phyloP scores from a whole-genome alignment of 2,888 invertebrate genomes.

The Mesorhabditis spiculigera region DNA sequence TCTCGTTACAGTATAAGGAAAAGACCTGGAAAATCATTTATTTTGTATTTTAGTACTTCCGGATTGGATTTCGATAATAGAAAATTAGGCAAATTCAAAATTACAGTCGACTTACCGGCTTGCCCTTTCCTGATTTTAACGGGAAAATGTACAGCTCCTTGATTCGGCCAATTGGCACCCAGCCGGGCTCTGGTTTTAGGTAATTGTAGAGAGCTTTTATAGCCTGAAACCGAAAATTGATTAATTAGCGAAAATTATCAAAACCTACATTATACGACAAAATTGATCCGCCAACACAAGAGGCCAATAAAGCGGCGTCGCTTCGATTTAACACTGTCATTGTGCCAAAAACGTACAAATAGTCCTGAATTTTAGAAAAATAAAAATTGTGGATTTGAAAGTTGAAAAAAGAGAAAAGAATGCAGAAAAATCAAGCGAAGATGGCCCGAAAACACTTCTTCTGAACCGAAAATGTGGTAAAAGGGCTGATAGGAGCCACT shows the following conservation, averaged over 20 bases:
- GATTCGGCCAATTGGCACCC: background rate
- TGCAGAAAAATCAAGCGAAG: no score
- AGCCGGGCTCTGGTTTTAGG: background rate
- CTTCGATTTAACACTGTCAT: no score
- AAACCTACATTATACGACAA: slow-evolving; percentile 1
- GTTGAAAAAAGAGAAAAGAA: no score
- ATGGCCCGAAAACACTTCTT: no score
- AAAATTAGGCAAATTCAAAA: background rate
- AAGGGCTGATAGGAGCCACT: no score
- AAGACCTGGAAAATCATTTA: background rate
- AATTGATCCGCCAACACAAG: slow-evolving; percentile 2
- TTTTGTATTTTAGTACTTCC: background rate
- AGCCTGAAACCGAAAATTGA: background rate
- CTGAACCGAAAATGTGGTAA: no score
- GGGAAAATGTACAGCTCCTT: slow-evolving; percentile 2
- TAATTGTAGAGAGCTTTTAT: background rate
- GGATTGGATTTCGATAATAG: background rate
- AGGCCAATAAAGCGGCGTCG: slow-evolving; percentile 5
- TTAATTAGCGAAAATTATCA: background rate
- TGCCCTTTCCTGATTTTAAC: background rate
- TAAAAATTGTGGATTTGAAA: no score
- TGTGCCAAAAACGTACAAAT: no score
- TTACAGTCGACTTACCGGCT: background rate
- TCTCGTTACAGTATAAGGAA: background rate
- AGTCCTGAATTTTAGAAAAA: no score